A percentile compares a stretch with the other conserved stretches of the same genome.
Evolutionary conservation across 2,888 invertebrate species (phyloP).

Genomic region (Anthoptus insignis): DNA sequence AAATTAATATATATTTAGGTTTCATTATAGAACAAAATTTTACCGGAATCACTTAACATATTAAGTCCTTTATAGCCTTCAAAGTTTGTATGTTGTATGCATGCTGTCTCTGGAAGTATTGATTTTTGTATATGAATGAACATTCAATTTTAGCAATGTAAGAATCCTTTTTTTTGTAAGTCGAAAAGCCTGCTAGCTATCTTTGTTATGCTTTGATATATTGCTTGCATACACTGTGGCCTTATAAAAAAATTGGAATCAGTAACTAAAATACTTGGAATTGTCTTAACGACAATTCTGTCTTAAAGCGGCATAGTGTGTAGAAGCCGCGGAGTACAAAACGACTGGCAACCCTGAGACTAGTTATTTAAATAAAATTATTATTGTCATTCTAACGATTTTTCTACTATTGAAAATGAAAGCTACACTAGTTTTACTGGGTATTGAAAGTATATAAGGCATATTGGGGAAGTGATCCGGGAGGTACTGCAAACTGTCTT

Average conservation of each 20-base stretch:
- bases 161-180: slow-evolving; percentile 7
- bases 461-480: slow-evolving; percentile 28
- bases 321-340: slow-evolving; percentile 19
- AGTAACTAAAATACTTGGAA: background rate
- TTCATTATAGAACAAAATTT: slow-evolving; percentile 3
- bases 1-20: slow-evolving; percentile 15
- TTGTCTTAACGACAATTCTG: too few relatives aligned
- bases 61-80: background rate
- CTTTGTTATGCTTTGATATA: background rate
- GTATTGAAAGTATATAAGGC: slow-evolving; percentile 15
- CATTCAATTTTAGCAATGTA: slow-evolving; percentile 4
- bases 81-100: slow-evolving; percentile 5
- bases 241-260: background rate
- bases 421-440: slow-evolving; percentile 4
- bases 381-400: slow-evolving; percentile 16
- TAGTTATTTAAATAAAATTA: slow-evolving; percentile 8
- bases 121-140: background rate
- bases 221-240: background rate
- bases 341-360: slow-evolving; percentile 30
- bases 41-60: background rate
- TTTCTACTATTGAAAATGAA: slow-evolving; percentile 20
- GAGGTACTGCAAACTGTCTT: slow-evolving; percentile 51
- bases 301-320: background rate
- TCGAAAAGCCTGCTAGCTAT: background rate
- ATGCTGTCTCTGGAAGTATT: slow-evolving; percentile 7